Evolutionary conservation across 2,888 invertebrate genomes (phyloP).

Genomic region (Chrysolina americana): DNA sequence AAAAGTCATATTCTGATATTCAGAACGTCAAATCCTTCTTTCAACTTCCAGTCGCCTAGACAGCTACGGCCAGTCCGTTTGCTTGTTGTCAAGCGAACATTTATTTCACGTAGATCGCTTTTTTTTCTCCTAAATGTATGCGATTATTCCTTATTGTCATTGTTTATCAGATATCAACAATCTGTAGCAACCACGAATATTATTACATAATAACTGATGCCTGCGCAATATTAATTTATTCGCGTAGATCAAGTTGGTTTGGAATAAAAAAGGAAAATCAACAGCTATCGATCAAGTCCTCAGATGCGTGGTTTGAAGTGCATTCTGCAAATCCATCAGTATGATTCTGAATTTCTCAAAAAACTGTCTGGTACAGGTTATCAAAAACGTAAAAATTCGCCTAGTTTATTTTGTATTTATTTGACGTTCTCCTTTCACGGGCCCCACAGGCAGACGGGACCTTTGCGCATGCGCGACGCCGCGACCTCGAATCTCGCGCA

Average conservation of each 20-base stretch:
- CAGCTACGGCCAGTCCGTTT: neutral
- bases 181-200: constrained; percentile 21
- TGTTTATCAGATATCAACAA: constrained; percentile 17
- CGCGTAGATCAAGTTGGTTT: constrained; percentile 19
- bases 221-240: constrained; percentile 22
- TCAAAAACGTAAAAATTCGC: neutral
- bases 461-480: constrained; percentile 66
- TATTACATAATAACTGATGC: constrained; percentile 24
- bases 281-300: neutral
- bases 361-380: neutral
- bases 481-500: constrained; percentile 60
- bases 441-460: constrained; percentile 56
- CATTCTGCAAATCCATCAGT: neutral
- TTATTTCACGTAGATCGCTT: neutral
- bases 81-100: constrained; percentile 14
- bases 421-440: constrained; percentile 65
- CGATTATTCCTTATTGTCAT: neutral
- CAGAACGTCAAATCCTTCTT: neutral
- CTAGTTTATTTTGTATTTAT: constrained; percentile 28
- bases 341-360: neutral
- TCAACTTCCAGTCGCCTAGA: neutral
- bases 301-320: neutral
- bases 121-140: neutral
- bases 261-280: neutral
- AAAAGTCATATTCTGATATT: neutral